These are phyloP conservation scores for Hecatera dysodea DNA, from an alignment of 2,888 invertebrate genomes.

Conservation along the genomic window DNA sequence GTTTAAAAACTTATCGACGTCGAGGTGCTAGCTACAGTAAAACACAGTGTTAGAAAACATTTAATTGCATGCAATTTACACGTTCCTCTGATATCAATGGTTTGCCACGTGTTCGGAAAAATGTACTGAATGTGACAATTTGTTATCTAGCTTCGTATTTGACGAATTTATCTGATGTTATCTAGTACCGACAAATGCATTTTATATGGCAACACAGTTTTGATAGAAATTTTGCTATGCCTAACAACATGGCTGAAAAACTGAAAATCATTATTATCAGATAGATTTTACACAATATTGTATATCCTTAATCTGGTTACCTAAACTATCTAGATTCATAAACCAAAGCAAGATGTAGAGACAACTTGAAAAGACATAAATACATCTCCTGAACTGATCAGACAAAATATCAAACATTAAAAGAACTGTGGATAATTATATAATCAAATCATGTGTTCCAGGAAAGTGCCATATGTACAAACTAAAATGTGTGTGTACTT, in stretches of 20 bases:
- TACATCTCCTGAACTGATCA: slow-evolving; percentile 10
- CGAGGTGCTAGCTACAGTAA: slow-evolving; percentile 37
- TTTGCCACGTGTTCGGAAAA: slow-evolving; percentile 52
- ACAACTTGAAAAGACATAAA: neutral
- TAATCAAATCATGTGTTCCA: slow-evolving; percentile 36
- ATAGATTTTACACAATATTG: neutral
- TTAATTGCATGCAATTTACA: slow-evolving; percentile 46
- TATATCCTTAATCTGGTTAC: neutral
- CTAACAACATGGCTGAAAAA: neutral
- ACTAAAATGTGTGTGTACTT: slow-evolving; percentile 39
- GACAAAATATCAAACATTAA: slow-evolving; percentile 20
- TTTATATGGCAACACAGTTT: slow-evolving; percentile 4
- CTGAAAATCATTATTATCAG: neutral
- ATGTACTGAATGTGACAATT: slow-evolving; percentile 54
- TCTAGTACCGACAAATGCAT: slow-evolving; percentile 23
- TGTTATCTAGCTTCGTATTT: slow-evolving; percentile 49
- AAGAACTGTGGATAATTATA: slow-evolving; percentile 33
- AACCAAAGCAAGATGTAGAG: slow-evolving; percentile 2
- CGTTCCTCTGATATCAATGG: slow-evolving; percentile 45
- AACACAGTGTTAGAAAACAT: slow-evolving; percentile 36
- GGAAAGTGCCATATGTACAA: slow-evolving; percentile 35
- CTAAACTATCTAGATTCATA: neutral
- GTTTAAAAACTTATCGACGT: slow-evolving; percentile 8
- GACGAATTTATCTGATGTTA: slow-evolving; percentile 45
- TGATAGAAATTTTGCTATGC: neutral